Evolutionary conservation across 2,113 vertebrate species (phyloP).

Genomic region (Lycocorax pyrrhopterus): DNA sequence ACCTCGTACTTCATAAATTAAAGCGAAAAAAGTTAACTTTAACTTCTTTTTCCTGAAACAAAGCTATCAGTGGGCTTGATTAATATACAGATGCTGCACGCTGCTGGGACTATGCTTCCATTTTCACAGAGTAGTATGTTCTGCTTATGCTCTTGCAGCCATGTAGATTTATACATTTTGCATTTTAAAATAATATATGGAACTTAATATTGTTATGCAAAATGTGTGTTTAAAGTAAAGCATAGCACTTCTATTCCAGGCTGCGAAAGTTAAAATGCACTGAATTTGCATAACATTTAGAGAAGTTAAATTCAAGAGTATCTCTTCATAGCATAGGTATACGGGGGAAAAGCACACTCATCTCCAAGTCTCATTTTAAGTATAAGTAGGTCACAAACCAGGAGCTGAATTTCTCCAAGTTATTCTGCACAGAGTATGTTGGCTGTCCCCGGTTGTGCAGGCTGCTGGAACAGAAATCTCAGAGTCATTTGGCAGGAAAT

Average conservation of each 20-base stretch:
- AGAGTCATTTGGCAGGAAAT: not conserved
- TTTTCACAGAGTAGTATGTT: constrained; percentile 25
- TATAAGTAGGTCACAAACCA: not conserved
- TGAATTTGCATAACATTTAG: constrained; percentile 44
- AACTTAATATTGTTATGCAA: constrained; percentile 42
- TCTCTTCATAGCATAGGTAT: not conserved
- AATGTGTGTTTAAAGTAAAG: constrained; percentile 21
- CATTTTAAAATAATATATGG: constrained; percentile 41
- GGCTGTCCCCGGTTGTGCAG: not conserved
- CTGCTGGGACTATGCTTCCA: not conserved
- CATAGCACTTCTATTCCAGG: not conserved
- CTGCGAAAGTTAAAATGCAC: not conserved
- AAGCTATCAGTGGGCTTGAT: constrained; percentile 17
- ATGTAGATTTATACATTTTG: not conserved
- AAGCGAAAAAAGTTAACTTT: not conserved
- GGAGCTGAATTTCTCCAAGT: not conserved
- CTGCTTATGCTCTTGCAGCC: constrained; percentile 7
- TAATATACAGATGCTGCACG: not conserved
- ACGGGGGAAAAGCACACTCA: not conserved
- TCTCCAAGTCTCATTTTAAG: not conserved
- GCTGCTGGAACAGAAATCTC: not conserved
- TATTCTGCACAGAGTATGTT: not conserved
- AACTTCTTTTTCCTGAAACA: constrained; percentile 9
- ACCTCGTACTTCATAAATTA: not conserved
- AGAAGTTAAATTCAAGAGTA: constrained; percentile 4